A percentile compares a stretch with the other conserved stretches of the same genome.
phyloP scores from a whole-genome alignment of 1,140 invertebrate species.

The Drosophila sulfurigaster region DNA sequence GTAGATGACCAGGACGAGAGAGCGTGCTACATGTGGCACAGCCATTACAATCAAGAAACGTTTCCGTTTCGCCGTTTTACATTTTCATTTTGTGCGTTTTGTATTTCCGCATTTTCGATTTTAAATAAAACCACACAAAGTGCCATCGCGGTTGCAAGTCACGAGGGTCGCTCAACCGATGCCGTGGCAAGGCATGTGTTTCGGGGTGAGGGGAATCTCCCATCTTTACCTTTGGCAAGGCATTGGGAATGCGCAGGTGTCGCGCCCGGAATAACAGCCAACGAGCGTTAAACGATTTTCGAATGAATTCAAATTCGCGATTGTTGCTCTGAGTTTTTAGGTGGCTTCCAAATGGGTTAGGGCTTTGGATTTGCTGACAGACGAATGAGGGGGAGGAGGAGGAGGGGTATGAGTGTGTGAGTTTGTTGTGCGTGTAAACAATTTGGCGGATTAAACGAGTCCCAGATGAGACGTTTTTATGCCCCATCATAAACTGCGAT shows the following conservation, averaged over 20 bases:
- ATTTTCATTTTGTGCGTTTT: conserved; percentile 62
- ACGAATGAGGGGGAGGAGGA: background rate
- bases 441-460: conserved; percentile 79
- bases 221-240: conserved; percentile 25
- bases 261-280: conserved; percentile 56
- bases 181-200: background rate
- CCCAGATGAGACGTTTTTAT: conserved; percentile 81
- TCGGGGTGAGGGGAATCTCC: background rate
- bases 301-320: conserved; percentile 79
- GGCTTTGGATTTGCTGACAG: background rate
- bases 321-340: conserved; percentile 47
- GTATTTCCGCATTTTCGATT: conserved; percentile 76
- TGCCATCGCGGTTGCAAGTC: conserved; percentile 62
- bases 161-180: conserved; percentile 20
- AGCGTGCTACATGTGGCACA: conserved; percentile 19
- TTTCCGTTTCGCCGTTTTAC: conserved; percentile 49
- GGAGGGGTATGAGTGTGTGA: conserved; percentile 1
- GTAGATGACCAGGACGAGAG: conserved; percentile 15
- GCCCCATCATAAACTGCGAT: conserved; percentile 68
- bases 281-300: conserved; percentile 77
- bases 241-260: conserved; percentile 75
- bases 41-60: conserved; percentile 68
- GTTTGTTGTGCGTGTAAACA: conserved; percentile 63
- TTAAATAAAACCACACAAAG: conserved; percentile 63
- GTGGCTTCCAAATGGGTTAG: conserved; percentile 22